These are phyloP conservation scores for Leiothrix lutea DNA, from an alignment of 2,113 vertebrate genomes.

Conservation along the genomic window DNA sequence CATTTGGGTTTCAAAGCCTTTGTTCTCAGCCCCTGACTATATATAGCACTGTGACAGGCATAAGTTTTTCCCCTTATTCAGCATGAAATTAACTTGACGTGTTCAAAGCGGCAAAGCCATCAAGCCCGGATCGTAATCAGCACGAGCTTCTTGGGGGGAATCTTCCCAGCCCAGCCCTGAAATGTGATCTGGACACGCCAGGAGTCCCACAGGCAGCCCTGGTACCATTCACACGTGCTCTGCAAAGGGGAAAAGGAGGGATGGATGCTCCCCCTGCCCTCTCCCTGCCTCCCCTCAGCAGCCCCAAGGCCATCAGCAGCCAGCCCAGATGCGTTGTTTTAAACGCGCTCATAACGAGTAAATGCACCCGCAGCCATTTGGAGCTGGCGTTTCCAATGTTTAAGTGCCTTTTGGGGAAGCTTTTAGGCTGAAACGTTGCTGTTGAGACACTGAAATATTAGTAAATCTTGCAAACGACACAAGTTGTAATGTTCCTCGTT, in stretches of 20 bases:
- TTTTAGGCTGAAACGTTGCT: slow-evolving; percentile 36
- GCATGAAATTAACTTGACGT: slow-evolving; percentile 45
- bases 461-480: slow-evolving; percentile 52
- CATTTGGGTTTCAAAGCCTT: not conserved
- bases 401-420: slow-evolving; percentile 50
- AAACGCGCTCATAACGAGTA: not conserved
- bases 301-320: not conserved
- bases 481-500: slow-evolving; percentile 26
- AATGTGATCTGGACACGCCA: not conserved
- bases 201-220: not conserved
- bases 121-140: not conserved
- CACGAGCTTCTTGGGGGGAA: slow-evolving; percentile 7
- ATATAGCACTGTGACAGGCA: not conserved
- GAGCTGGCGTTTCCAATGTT: not conserved
- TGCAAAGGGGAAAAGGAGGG: not conserved
- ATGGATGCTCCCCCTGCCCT: not conserved
- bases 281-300: not conserved
- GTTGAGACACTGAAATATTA: slow-evolving; percentile 62
- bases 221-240: not conserved
- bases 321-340: not conserved
- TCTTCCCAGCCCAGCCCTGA: not conserved
- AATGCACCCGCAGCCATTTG: not conserved
- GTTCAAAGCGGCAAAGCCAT: slow-evolving; percentile 29
- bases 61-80: slow-evolving; percentile 47
- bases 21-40: slow-evolving; percentile 25